Conservation (phyloP, 2,888 invertebrate genomes). For the Microctonus hyperodae region DNA sequence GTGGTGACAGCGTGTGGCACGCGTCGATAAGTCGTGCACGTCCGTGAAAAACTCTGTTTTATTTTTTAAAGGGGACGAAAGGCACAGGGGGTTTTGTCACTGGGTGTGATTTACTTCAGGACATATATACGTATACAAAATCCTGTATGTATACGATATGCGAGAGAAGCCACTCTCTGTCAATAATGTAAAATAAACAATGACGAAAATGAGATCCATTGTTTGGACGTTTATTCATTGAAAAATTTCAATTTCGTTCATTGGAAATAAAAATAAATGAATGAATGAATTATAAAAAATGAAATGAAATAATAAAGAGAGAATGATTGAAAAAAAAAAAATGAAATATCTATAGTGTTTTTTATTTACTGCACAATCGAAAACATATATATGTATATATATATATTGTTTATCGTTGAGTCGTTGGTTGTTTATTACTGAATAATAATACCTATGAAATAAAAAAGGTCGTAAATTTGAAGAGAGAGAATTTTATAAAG, state of each 20-base stretch:
- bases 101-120: constrained; percentile 37
- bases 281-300: background rate
- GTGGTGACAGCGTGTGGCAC: constrained; percentile 39
- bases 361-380: background rate
- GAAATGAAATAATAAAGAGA: background rate
- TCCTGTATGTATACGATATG: background rate
- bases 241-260: constrained; percentile 1
- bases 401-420: background rate
- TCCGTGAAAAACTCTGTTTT: background rate
- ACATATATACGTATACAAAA: background rate
- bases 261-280: background rate
- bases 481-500: too few species aligned
- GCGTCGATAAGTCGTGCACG: constrained; percentile 53
- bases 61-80: constrained; percentile 6
- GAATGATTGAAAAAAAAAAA: background rate
- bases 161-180: constrained; percentile 36
- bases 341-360: background rate
- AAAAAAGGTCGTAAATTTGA: too few species aligned
- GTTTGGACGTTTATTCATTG: background rate
- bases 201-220: background rate
- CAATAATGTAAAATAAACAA: constrained; percentile 26
- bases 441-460: too few species aligned
- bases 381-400: background rate
- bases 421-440: background rate
- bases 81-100: constrained; percentile 13